Percentiles rank a stretch among this genome's conserved stretches.
phyloP scores from a whole-genome alignment of 2,888 invertebrate species.

The Andrena praecox region DNA sequence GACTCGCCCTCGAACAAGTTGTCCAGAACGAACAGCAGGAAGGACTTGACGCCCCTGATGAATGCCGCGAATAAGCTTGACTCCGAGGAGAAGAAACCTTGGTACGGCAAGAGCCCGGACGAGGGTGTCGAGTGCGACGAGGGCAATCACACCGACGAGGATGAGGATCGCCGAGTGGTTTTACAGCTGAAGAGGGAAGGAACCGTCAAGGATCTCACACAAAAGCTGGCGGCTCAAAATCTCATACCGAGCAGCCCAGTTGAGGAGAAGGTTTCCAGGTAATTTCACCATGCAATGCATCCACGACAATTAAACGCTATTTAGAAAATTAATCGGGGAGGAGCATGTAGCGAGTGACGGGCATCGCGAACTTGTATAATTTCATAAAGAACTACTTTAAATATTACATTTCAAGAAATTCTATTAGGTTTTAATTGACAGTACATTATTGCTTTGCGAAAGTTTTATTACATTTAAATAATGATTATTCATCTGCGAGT shows the following conservation, averaged over 20 bases:
- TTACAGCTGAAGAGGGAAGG: conserved; percentile 92
- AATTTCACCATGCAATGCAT: conserved; percentile 56
- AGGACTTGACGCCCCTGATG: conserved; percentile 86
- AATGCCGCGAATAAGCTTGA: conserved; percentile 87
- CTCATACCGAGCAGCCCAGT: conserved; percentile 86
- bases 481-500: too few species aligned
- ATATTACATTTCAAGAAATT: too few species aligned
- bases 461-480: too few species aligned
- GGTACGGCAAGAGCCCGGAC: conserved; percentile 86
- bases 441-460: too few species aligned
- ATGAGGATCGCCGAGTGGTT: conserved; percentile 88
- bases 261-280: conserved; percentile 84
- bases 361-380: too few species aligned
- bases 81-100: conserved; percentile 85
- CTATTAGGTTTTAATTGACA: too few species aligned
- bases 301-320: neutral
- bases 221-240: conserved; percentile 92
- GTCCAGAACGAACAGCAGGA: conserved; percentile 84
- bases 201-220: conserved; percentile 95
- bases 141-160: conserved; percentile 85
- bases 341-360: too few species aligned
- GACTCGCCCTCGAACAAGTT: conserved; percentile 82
- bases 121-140: conserved; percentile 87
- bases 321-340: neutral
- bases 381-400: too few species aligned